These are phyloP conservation scores for Plutella xylostella DNA, from an alignment of 2,888 invertebrate genomes.

Conservation along the genomic window DNA sequence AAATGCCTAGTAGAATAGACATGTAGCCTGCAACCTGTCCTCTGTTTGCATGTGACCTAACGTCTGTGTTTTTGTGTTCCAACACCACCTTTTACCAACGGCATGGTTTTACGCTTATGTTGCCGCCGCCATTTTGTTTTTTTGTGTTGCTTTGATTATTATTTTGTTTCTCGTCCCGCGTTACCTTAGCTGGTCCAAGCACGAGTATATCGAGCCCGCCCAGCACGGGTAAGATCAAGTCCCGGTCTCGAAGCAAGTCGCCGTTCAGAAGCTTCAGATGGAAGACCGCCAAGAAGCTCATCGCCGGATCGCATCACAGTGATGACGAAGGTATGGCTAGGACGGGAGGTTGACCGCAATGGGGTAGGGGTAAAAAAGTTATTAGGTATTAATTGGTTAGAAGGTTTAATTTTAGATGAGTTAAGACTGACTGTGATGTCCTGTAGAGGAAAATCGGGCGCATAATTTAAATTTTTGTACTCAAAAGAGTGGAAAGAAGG, in stretches of 20 bases:
- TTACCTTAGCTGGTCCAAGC: constrained; percentile 48
- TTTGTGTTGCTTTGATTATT: constrained; percentile 63
- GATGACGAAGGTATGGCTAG: constrained; percentile 81
- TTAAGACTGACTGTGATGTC: too few relatives aligned
- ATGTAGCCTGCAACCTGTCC: too few relatives aligned
- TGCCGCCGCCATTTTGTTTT: constrained; percentile 16
- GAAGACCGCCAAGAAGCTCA: constrained; percentile 81
- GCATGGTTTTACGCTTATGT: too few relatives aligned
- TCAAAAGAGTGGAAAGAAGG: neutral
- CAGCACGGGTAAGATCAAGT: constrained; percentile 78
- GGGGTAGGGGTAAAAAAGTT: too few relatives aligned
- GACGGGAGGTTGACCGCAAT: constrained; percentile 22
- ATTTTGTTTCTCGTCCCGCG: constrained; percentile 38
- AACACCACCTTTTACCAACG: too few relatives aligned
- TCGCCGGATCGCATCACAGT: constrained; percentile 78
- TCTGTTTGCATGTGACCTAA: too few relatives aligned
- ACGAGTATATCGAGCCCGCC: constrained; percentile 55
- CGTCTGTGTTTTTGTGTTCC: too few relatives aligned
- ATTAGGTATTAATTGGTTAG: too few relatives aligned
- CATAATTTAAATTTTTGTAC: neutral
- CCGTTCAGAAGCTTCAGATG: constrained; percentile 94
- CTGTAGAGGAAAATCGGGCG: too few relatives aligned
- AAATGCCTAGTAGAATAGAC: too few relatives aligned
- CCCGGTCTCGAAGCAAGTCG: constrained; percentile 92
- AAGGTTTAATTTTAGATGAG: too few relatives aligned